Base-by-base conservation (phyloP, 2,797 vertebrate genomes). In the Hippocampus kuda region DNA sequence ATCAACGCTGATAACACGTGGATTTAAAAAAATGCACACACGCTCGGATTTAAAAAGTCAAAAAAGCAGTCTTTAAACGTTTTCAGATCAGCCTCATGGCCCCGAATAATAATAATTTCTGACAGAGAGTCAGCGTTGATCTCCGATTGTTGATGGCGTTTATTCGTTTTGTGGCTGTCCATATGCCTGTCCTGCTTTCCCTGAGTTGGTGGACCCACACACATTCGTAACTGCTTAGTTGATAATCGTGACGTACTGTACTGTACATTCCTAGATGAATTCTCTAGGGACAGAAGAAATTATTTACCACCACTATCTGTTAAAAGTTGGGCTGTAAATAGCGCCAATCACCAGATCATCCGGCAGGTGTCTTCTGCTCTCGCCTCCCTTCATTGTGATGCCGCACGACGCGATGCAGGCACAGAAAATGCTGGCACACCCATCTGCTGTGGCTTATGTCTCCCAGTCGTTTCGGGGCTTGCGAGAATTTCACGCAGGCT, bases 211-310 rank as follows among this genome's bases (percentile, higher is more conserved):
- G 84, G 74, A 73, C 65, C 66, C 44, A 83, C 87, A 80, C 85
- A 87, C 75, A 77, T 81, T 85, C 68, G 77, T 83, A 83, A 83
- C 68, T 77, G 76, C 81, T 88, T 79, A 78, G 76, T 87, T 87
- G 67, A 75, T 83, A 71, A 77, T 86, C 74, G 84, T 87, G 84
- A 81, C 79, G 77, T 86, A 75, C 73, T 80, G 77, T 86, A 75
- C 73, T 80, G 86, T 81, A 82, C 85, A 89, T 89, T 89, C 84
- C 86, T 87, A 48, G 70, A 75, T 83, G 79, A 77, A 77, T 84
- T 76, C 72, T 54, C 78, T 68, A 82, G 34, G 72, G 75, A 76
- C 81, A 66, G 76, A 78, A 84, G 77, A 85, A 76, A 74, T 79
- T 80, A 83, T 84, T 84, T 79, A 80, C 74, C 73, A 68, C 65